Evolutionary conservation across 2,888 invertebrate species (phyloP), one percentile per base, ranked within the genome.

Genomic region (Sphecodes monilicornis): DNA sequence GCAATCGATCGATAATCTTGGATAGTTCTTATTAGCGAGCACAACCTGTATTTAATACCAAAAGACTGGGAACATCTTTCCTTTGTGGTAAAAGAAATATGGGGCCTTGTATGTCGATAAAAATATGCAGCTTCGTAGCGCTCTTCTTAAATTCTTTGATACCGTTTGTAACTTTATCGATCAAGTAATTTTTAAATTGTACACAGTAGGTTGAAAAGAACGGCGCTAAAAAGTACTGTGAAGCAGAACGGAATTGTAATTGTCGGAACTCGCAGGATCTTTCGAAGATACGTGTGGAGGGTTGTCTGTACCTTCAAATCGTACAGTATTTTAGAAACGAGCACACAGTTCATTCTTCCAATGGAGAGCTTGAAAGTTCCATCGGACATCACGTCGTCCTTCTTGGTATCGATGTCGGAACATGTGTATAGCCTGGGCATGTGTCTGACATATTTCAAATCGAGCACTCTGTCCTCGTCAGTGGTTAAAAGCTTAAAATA

Each of bases 381-480:
- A 94, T 98, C 97, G 0, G 97, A 96, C 91, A 96, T 96, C 71
- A 96, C 95, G 70, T 95, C 95, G 83, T 95, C 94, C 93, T n/a
- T 95, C 93, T 75, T 96, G 94, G 86, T 95, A 95, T 92, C 92
- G 18, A 93, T 93, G 18, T 94, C 96, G 95, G 94, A 95, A 90
- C 92, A 96, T 70, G 95, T 95, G 83, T 95, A 95, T 72, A 96
- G 91, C 84, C 95, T 95, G 13, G 96, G 96, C 54, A 97, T 97
- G 29, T 97, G 96, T 13, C 97, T 95, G 0, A 97, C 97, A 92
- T 97, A 97, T 94, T 98, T 98, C 72, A 98, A 94, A 91, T 98
- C 97, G 86, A 97, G 95, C 0, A 98, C 97, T 92, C 97, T 97
- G 92, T 98, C 98, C 91, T 97, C 97, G 87, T 98, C 97, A 0